These are phyloP conservation scores for Caenorhabditis panamensis DNA, from an alignment of 2,888 invertebrate species.

Conservation along the genomic window DNA sequence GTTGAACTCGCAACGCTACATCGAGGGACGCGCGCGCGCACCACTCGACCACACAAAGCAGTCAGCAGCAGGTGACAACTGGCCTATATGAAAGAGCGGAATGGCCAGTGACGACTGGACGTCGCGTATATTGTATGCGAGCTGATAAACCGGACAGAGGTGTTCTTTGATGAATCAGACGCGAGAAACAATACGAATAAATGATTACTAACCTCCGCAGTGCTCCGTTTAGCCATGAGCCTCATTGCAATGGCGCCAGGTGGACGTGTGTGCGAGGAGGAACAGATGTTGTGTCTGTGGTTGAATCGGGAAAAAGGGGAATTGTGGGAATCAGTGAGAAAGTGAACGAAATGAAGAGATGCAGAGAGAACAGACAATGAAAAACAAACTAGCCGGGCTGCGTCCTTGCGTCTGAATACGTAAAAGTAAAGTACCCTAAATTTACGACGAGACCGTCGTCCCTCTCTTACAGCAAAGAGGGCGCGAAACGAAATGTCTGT, in stretches of 20 bases:
- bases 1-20: conserved; percentile 27
- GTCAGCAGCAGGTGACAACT: neutral
- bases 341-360: conserved; percentile 42
- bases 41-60: conserved; percentile 51
- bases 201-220: neutral
- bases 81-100: conserved; percentile 14
- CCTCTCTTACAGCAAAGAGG: conserved; percentile 12
- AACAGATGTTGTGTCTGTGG: neutral
- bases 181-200: neutral
- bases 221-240: neutral
- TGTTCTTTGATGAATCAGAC: too few relatives aligned
- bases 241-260: neutral
- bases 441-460: conserved; percentile 20
- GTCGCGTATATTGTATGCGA: too few relatives aligned
- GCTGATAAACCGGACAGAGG: too few relatives aligned
- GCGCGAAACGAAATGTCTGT: conserved; percentile 10
- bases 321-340: conserved; percentile 31
- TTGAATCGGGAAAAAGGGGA: neutral
- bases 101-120: too few relatives aligned
- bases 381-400: conserved; percentile 35
- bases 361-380: conserved; percentile 12
- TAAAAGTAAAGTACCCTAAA: conserved; percentile 31
- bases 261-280: neutral
- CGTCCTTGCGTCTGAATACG: conserved; percentile 10
- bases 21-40: conserved; percentile 26